phyloP scores from a whole-genome alignment of 2,113 vertebrate genomes.

The Gymnobelideus leadbeateri region DNA sequence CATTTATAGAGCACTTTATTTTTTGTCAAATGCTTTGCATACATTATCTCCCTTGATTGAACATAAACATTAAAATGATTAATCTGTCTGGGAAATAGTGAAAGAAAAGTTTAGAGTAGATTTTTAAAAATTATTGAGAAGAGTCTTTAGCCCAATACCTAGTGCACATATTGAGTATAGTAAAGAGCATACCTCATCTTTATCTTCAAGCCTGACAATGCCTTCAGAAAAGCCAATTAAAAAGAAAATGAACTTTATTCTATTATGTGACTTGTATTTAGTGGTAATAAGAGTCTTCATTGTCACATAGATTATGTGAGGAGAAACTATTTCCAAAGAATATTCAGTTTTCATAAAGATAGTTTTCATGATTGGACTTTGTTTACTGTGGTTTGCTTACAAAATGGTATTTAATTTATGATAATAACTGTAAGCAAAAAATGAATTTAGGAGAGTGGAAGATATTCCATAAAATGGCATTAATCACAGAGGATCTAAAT shows the following conservation, averaged over 20 bases:
- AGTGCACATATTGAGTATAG: not conserved
- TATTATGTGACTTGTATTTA: conserved; percentile 30
- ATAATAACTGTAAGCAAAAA: conserved; percentile 40
- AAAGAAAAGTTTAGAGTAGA: not conserved
- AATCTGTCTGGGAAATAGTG: not conserved
- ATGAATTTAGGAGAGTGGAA: conserved; percentile 40
- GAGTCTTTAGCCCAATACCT: not conserved
- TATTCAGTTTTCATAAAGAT: conserved; percentile 21
- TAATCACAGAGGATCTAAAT: conserved; percentile 27
- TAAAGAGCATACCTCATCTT: not conserved
- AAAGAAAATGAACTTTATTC: conserved; percentile 14
- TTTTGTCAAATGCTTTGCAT: not conserved
- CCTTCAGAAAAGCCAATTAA: conserved; percentile 28
- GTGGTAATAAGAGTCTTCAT: not conserved
- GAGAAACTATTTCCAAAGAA: conserved; percentile 49
- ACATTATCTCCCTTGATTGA: not conserved
- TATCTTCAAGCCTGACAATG: not conserved
- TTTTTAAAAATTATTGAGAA: not conserved
- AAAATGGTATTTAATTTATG: not conserved
- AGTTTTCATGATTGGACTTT: conserved; percentile 11
- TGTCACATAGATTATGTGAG: conserved; percentile 29
- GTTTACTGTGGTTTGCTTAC: conserved; percentile 41
- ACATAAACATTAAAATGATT: not conserved
- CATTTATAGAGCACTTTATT: not conserved
- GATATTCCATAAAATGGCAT: not conserved